Evolutionary conservation across 2,888 invertebrate genomes (phyloP), one percentile per base, ranked within the genome.

Genomic region (Cheilosia impressa): DNA sequence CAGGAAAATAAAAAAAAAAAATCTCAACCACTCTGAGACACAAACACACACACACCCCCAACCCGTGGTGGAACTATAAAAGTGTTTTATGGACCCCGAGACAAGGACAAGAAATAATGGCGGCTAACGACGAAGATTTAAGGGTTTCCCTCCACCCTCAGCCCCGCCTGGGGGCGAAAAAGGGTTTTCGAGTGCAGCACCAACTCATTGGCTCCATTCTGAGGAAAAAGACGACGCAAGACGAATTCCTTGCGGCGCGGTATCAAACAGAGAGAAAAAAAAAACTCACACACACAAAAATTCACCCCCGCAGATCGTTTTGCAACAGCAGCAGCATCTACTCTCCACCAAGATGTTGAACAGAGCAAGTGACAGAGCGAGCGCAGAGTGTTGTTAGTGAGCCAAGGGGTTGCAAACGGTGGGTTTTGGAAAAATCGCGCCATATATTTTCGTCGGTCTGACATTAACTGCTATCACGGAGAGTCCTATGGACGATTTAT

Each of bases 401-500:
- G 63, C 62, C 47, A 71, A 62, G 79, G 80, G 85, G 85, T 80
- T 85, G 81, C 80, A 80, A 77, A 68, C 55, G 24, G 60, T 60
- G 75, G 75, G 71, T 47, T 17, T 58, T 80, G 76, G 41, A 76
- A 80, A 85, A 80, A 85, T 88, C 88, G 88, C 88, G 89, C 90
- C 90, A 92, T 92, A 92, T 92, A 92, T 92, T 92, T 92, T 91
- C 90, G 88, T 90, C 90, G 90, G 91, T 91, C 91, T 92, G 92
- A 92, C 92, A 92, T 92, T 92, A 92, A 92, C 92, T 92, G 92
- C 92, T 92, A 92, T 92, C 92, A 92, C 89, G 84, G 79, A 87
- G 84, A 88, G 88, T 89, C 87, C 89, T 87, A 87, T 89, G 84
- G 88, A 91, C 91, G 91, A 92, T 92, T 92, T 92, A 92, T 92